A percentile compares a stretch with the other conserved stretches of the same genome.
Conservation (phyloP, 2,113 vertebrate species). For the Hirundichthys speculiger region DNA sequence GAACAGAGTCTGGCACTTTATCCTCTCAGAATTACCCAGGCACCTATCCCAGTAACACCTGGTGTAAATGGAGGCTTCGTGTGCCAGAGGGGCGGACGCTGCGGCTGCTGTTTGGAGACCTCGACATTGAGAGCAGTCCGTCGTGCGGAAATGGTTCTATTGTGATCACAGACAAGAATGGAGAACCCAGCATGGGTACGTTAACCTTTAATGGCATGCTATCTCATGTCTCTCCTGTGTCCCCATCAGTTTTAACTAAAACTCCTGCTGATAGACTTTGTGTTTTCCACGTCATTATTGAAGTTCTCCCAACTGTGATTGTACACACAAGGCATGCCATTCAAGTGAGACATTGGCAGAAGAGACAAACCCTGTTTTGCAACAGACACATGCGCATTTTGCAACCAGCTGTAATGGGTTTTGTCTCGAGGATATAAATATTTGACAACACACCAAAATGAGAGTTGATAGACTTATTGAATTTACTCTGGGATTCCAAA, state of each 20-base stretch:
- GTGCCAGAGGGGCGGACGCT: slow-evolving; percentile 75
- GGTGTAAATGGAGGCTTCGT: slow-evolving; percentile 81
- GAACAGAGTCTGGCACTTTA: slow-evolving; percentile 84
- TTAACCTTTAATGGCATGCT: not conserved
- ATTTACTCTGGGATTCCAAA: slow-evolving; percentile 50
- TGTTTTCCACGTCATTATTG: not conserved
- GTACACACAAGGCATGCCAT: slow-evolving; percentile 37
- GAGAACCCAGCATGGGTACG: slow-evolving; percentile 76
- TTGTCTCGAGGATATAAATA: slow-evolving; percentile 30
- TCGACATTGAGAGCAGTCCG: slow-evolving; percentile 84
- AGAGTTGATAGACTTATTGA: slow-evolving; percentile 28
- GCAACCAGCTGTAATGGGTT: slow-evolving; percentile 40
- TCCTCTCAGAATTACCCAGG: slow-evolving; percentile 87
- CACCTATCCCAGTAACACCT: slow-evolving; percentile 85
- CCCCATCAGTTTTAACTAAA: not conserved
- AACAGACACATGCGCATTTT: slow-evolving; percentile 27
- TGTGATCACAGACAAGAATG: slow-evolving; percentile 71
- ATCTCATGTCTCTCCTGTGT: too few relatives aligned
- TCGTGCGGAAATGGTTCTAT: slow-evolving; percentile 83
- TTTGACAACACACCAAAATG: slow-evolving; percentile 33
- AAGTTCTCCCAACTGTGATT: slow-evolving; percentile 6
- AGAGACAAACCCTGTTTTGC: slow-evolving; percentile 34
- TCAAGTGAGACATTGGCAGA: slow-evolving; percentile 40
- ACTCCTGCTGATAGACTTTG: slow-evolving; percentile 2
- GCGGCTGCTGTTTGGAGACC: slow-evolving; percentile 83